A percentile compares a stretch with the other conserved stretches of the same genome.
These are phyloP conservation scores for Emys orbicularis DNA, from an alignment of 2,797 vertebrate genomes.

Conservation along the genomic window DNA sequence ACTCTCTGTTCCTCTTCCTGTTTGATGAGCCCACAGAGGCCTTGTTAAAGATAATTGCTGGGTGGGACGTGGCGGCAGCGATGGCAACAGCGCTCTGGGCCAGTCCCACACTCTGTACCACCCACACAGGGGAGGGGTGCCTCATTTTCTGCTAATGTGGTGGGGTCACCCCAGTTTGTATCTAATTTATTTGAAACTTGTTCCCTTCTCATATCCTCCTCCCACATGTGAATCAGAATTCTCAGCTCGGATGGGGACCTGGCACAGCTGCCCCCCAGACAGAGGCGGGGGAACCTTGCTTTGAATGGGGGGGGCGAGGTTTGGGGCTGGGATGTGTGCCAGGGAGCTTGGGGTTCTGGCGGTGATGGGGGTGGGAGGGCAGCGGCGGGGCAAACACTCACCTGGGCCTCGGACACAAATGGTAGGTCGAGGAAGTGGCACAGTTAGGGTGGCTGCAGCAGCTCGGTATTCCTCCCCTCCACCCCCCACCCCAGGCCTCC, in stretches of 20 bases:
- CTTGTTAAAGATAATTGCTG: slow-evolving; percentile 15
- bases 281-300: neutral
- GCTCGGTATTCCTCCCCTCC: neutral
- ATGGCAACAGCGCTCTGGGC: neutral
- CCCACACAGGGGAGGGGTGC: neutral
- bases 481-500: neutral
- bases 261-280: neutral
- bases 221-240: neutral
- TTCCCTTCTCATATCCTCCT: neutral
- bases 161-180: neutral
- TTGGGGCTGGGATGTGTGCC: neutral
- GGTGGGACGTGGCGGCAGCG: neutral
- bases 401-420: neutral
- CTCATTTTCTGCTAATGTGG: neutral
- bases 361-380: neutral
- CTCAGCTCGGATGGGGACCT: neutral
- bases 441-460: neutral
- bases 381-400: neutral
- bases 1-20: neutral
- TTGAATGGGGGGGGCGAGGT: neutral
- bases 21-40: neutral
- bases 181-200: neutral
- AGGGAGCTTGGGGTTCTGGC: neutral
- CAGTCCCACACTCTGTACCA: neutral
- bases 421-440: neutral